Evolutionary conservation across 2,113 vertebrate species (phyloP).

Genomic region (Lipotes vexillifer): DNA sequence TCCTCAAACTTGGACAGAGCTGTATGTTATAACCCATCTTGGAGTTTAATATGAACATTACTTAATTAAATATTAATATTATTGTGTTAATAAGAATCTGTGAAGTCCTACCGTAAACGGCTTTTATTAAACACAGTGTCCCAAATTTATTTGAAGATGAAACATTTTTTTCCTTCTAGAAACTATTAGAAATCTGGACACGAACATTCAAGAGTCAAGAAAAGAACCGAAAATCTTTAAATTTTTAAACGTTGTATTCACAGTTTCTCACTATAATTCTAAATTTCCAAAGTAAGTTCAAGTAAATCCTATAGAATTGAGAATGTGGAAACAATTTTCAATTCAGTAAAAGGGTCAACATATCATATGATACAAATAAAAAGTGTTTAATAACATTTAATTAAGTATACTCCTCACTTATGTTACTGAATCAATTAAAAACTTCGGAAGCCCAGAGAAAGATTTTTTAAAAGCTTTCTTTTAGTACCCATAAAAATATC

Average conservation of each 20-base stretch:
- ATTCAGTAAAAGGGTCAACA: background rate
- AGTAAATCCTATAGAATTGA: background rate
- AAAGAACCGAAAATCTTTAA: background rate
- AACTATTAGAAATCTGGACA: background rate
- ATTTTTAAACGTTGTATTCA: background rate
- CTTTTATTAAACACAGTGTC: background rate
- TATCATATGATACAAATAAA: background rate
- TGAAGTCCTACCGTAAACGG: background rate
- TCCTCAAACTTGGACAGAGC: background rate
- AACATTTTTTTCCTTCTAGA: background rate
- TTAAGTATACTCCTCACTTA: background rate
- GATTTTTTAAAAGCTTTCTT: background rate
- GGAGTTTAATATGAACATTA: background rate
- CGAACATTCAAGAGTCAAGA: background rate
- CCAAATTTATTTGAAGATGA: background rate
- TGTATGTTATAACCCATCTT: background rate
- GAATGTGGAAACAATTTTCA: background rate
- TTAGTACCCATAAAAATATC: background rate
- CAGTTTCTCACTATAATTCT: background rate
- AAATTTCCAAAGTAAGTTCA: constrained; percentile 16
- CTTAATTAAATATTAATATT: background rate
- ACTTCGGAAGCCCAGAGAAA: background rate
- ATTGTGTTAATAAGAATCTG: background rate
- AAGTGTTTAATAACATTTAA: background rate
- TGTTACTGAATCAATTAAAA: background rate